Conservation (phyloP, 2,888 invertebrate genomes). For the Diarsia mendica region DNA sequence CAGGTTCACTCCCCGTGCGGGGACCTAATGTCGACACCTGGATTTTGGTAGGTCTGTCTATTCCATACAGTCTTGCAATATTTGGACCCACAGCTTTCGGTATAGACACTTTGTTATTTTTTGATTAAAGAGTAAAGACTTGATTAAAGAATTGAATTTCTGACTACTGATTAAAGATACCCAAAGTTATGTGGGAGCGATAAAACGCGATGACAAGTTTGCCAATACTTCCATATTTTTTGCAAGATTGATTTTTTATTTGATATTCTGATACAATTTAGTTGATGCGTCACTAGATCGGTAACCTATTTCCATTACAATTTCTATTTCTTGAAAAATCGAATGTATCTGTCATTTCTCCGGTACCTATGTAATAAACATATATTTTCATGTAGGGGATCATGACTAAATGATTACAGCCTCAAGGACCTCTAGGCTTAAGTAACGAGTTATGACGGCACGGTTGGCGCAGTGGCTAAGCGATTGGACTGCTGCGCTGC, state of each 20-base stretch:
- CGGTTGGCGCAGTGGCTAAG: no score
- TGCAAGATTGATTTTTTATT: conserved; percentile 6
- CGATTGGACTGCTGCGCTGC: no score
- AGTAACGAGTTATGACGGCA: background rate
- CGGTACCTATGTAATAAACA: background rate
- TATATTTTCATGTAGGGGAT: background rate
- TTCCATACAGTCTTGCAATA: background rate
- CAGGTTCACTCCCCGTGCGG: conserved; percentile 1
- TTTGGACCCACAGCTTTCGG: no score
- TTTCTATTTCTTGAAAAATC: background rate
- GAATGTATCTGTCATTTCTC: background rate
- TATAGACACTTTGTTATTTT: no score
- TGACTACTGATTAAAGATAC: no score
- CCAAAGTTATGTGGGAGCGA: background rate
- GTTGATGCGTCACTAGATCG: background rate
- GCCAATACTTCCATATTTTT: background rate
- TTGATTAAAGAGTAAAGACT: no score
- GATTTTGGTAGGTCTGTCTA: background rate
- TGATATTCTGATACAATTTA: conserved; percentile 8
- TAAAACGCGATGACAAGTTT: background rate
- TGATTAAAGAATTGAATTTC: no score
- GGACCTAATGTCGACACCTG: conserved; percentile 3
- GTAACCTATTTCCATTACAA: background rate
- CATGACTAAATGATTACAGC: background rate
- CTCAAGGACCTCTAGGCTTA: background rate